A percentile compares a stretch with the other conserved stretches of the same genome.
These are phyloP conservation scores for Chelonus formosanus DNA, from an alignment of 2,888 invertebrate genomes.

Conservation along the genomic window DNA sequence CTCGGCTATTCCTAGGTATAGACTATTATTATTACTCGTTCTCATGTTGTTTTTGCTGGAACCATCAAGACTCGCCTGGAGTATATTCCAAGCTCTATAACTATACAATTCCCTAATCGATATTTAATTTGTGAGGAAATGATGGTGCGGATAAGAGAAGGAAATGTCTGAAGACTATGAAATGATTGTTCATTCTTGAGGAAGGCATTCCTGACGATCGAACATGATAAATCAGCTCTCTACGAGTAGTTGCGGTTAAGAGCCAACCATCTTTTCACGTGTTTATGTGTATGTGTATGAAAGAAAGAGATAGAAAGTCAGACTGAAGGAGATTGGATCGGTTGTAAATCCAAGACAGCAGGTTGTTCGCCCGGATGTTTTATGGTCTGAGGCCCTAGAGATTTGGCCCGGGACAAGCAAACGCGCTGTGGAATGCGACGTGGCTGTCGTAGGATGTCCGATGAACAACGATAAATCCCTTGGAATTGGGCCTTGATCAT, in stretches of 20 bases:
- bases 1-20: background rate
- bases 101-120: constrained; percentile 35
- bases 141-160: constrained; percentile 13
- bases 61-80: background rate
- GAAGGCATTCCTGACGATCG: constrained; percentile 39
- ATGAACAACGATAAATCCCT: constrained; percentile 37
- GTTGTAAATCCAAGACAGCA: constrained; percentile 51
- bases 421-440: constrained; percentile 28
- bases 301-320: constrained; percentile 6
- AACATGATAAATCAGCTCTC: constrained; percentile 41
- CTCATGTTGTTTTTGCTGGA: background rate
- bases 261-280: background rate
- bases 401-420: constrained; percentile 37
- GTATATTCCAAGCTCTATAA: background rate
- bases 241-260: background rate
- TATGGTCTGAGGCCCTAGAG: constrained; percentile 43
- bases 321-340: constrained; percentile 45
- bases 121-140: constrained; percentile 37
- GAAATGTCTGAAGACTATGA: constrained; percentile 13
- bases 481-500: constrained; percentile 30
- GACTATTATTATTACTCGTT: constrained; percentile 9
- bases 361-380: constrained; percentile 50
- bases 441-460: constrained; percentile 35
- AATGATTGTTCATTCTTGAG: constrained; percentile 41
- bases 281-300: background rate